These are phyloP conservation scores for Rhombomys opimus DNA, from an alignment of 2,113 vertebrate species.

Conservation along the genomic window DNA sequence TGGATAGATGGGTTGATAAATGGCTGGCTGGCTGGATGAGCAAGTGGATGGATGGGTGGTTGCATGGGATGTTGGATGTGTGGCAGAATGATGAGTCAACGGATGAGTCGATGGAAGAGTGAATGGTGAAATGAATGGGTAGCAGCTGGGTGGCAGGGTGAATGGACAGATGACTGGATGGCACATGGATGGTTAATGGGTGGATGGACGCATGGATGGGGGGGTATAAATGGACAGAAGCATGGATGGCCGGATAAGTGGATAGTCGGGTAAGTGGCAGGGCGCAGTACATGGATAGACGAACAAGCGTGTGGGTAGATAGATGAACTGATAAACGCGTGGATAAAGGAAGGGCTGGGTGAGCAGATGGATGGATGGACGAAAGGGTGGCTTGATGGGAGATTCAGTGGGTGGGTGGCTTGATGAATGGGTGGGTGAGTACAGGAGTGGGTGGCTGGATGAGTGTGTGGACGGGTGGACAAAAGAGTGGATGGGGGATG, in stretches of 20 bases:
- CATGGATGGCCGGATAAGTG: no score
- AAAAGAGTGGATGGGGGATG: rapidly evolving
- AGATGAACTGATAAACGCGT: not conserved
- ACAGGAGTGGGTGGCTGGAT: not conserved
- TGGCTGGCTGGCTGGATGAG: not conserved
- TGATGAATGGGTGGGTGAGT: not conserved
- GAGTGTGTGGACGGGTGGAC: not conserved
- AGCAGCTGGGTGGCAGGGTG: not conserved
- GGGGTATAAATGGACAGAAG: not conserved
- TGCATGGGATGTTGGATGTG: not conserved
- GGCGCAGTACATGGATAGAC: not conserved
- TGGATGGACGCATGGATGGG: no score
- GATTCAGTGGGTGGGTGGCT: not conserved
- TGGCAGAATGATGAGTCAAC: not conserved
- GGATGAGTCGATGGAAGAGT: no score
- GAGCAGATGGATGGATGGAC: not conserved
- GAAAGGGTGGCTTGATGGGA: not conserved
- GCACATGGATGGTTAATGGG: no score
- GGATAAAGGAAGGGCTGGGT: not conserved
- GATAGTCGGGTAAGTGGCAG: no score
- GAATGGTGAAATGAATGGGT: not conserved
- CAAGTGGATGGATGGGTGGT: not conserved
- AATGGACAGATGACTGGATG: not conserved
- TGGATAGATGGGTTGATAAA: not conserved
- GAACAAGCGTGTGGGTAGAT: not conserved